These are phyloP conservation scores for Cotesia vestalis DNA, from an alignment of 1,140 invertebrate species.

Conservation along the genomic window DNA sequence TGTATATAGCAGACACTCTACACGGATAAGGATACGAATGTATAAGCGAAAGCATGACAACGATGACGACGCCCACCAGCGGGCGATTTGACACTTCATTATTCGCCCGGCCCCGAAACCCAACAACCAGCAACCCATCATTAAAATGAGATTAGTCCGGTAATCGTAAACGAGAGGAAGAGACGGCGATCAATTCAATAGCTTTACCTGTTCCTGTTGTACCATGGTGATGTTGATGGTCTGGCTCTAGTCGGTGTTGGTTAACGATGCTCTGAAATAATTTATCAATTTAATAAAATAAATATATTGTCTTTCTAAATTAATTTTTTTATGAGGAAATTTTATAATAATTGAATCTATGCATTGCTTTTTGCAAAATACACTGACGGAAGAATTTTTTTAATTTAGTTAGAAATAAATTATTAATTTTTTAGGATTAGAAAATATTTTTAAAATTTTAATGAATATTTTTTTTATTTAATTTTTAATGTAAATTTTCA, in stretches of 20 bases:
- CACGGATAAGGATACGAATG: neutral
- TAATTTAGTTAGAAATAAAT: too few relatives aligned
- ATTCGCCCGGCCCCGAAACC: constrained; percentile 48
- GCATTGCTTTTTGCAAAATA: too few relatives aligned
- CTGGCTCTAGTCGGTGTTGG: neutral
- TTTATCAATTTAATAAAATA: constrained; percentile 11
- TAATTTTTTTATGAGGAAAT: neutral
- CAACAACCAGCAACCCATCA: constrained; percentile 58
- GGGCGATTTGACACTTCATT: constrained; percentile 66
- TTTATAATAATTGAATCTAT: too few relatives aligned
- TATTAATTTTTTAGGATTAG: too few relatives aligned
- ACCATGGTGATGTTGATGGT: constrained; percentile 24
- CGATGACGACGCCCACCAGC: constrained; percentile 51
- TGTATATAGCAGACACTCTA: too few relatives aligned
- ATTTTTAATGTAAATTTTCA: too few relatives aligned
- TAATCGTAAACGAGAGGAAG: constrained; percentile 49
- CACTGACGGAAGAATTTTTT: too few relatives aligned
- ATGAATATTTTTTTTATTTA: too few relatives aligned
- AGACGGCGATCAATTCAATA: constrained; percentile 32
- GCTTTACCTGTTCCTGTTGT: neutral
- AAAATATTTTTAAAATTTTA: too few relatives aligned
- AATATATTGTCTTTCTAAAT: neutral
- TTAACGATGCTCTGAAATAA: constrained; percentile 7
- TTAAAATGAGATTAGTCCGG: constrained; percentile 65
- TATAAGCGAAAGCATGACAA: constrained; percentile 5